Conservation (phyloP, 1,140 invertebrate species). For the Carposina sasakii region DNA sequence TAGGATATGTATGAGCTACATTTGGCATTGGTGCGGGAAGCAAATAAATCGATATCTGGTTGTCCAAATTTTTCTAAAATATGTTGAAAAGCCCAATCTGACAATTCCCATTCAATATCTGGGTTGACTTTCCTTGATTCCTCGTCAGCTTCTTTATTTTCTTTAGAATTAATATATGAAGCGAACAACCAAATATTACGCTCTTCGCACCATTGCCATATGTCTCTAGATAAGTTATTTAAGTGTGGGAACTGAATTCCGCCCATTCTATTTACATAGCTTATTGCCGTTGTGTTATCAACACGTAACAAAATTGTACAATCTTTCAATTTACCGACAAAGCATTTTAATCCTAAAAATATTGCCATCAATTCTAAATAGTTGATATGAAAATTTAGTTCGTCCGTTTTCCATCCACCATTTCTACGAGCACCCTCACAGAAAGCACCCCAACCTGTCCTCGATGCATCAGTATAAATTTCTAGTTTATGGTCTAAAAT, state of each 20-base stretch:
- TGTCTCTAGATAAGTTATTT: neutral
- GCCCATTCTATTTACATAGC: neutral
- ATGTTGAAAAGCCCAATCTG: neutral
- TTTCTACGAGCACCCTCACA: too few relatives aligned
- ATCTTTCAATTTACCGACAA: too few relatives aligned
- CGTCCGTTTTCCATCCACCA: too few relatives aligned
- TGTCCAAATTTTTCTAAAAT: slow-evolving; percentile 4
- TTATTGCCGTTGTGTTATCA: too few relatives aligned
- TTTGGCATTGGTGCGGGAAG: slow-evolving; percentile 2
- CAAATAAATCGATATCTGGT: slow-evolving; percentile 6
- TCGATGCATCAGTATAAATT: too few relatives aligned
- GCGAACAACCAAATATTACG: neutral
- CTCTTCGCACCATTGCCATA: slow-evolving; percentile 5
- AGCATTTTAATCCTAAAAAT: too few relatives aligned
- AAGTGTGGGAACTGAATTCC: slow-evolving; percentile 7
- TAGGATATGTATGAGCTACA: neutral
- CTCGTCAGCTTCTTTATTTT: slow-evolving; percentile 5
- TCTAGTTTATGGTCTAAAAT: neutral
- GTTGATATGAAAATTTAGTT: too few relatives aligned
- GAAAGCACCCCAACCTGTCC: too few relatives aligned
- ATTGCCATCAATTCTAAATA: too few relatives aligned
- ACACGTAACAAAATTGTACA: too few relatives aligned
- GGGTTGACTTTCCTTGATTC: slow-evolving; percentile 6
- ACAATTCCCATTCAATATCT: slow-evolving; percentile 10
- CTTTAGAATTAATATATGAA: slow-evolving; percentile 6